Conservation (phyloP, 2,888 invertebrate species). For the Agonopterix heracliana region DNA sequence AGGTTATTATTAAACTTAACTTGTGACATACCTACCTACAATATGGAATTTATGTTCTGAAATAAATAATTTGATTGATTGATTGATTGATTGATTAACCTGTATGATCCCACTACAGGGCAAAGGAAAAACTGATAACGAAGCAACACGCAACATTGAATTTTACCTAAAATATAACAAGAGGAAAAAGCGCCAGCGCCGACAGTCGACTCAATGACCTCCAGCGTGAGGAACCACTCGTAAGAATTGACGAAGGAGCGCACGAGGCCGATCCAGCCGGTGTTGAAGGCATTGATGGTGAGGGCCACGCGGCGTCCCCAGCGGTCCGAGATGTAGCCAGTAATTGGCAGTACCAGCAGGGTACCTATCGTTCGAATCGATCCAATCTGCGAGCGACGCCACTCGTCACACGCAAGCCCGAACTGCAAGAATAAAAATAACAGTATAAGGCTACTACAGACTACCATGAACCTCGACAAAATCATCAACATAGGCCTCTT, state of each 20-base stretch:
- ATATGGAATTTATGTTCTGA: no score
- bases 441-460: no score
- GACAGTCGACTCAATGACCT: conserved; percentile 82
- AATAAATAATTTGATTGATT: no score
- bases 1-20: background rate
- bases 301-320: conserved; percentile 80
- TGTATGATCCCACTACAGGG: no score
- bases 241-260: conserved; percentile 83
- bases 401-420: conserved; percentile 79
- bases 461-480: no score
- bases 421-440: conserved; percentile 59
- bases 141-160: no score
- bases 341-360: conserved; percentile 81
- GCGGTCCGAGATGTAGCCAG: conserved; percentile 84
- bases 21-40: no score
- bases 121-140: no score
- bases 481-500: no score
- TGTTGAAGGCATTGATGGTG: conserved; percentile 77
- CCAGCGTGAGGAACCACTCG: conserved; percentile 80
- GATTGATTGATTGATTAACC: no score
- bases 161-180: conserved; percentile 82
- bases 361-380: conserved; percentile 84
- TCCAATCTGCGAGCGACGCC: conserved; percentile 84
- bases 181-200: conserved; percentile 83
- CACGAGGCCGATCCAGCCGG: conserved; percentile 79